Percentiles rank a stretch among this genome's conserved stretches.
phyloP scores from a whole-genome alignment of 1,140 invertebrate species.

The Drosophila ambigua region DNA sequence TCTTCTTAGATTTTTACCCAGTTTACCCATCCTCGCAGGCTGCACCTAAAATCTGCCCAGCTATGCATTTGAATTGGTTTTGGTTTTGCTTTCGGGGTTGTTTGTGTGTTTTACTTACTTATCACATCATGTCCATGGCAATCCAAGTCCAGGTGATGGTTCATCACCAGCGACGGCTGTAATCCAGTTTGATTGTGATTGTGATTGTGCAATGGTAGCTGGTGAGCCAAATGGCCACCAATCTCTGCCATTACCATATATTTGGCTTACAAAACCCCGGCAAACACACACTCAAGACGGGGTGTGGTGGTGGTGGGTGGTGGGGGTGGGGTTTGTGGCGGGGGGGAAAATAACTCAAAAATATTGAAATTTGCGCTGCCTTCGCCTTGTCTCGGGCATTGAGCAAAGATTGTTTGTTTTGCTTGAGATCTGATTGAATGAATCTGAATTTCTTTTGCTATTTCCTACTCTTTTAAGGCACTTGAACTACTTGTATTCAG shows the following conservation, averaged over 20 bases:
- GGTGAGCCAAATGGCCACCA: conserved; percentile 86
- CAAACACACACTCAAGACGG: conserved; percentile 57
- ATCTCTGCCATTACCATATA: conserved; percentile 87
- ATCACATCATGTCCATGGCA: conserved; percentile 83
- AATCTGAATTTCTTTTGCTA: no score
- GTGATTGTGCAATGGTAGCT: conserved; percentile 85
- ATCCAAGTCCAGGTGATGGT: conserved; percentile 85
- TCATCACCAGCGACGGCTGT: conserved; percentile 86
- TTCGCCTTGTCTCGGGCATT: conserved; percentile 50
- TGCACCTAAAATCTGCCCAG: no score
- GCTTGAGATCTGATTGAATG: background rate
- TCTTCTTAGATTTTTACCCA: no score
- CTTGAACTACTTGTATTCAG: conserved; percentile 16
- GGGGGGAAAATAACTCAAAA: conserved; percentile 41
- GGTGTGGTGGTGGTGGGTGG: background rate
- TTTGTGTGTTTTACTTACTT: conserved; percentile 67
- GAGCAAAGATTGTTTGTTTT: conserved; percentile 41
- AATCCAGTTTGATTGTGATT: conserved; percentile 85
- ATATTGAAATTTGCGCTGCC: conserved; percentile 11
- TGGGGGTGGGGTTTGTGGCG: conserved; percentile 5
- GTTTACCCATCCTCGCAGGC: no score
- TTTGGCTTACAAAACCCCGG: conserved; percentile 78
- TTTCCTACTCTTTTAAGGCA: conserved; percentile 51
- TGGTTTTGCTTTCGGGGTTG: no score
- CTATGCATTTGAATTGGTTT: no score